Evolutionary conservation across 1,140 invertebrate species (phyloP).

Genomic region (Anoplophora glabripennis): DNA sequence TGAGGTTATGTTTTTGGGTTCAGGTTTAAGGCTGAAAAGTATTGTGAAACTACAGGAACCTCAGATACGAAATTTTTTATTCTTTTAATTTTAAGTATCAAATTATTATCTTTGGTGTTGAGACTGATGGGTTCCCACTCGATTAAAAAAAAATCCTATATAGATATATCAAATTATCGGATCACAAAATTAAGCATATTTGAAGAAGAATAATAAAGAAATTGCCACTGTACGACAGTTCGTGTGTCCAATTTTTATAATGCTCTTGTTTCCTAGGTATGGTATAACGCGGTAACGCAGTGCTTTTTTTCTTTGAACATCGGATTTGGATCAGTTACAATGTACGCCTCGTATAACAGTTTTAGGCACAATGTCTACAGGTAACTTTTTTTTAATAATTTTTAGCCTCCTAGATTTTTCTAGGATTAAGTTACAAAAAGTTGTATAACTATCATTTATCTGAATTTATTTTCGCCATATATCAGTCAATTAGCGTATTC

Average conservation of each 20-base stretch:
- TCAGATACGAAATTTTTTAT: no score
- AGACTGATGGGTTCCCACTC: no score
- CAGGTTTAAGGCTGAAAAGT: no score
- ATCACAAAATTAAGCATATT: not conserved
- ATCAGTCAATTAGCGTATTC: not conserved
- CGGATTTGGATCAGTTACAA: slow-evolving; percentile 67
- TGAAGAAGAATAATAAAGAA: not conserved
- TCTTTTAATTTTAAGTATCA: no score
- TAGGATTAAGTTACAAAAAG: not conserved
- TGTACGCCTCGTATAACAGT: slow-evolving; percentile 73
- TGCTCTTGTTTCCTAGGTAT: slow-evolving; percentile 55
- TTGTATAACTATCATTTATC: not conserved
- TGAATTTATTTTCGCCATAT: not conserved
- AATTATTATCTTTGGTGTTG: no score
- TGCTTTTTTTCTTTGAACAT: slow-evolving; percentile 77
- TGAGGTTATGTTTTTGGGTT: no score
- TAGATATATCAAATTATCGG: no score
- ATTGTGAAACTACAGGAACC: no score
- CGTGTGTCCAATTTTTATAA: not conserved
- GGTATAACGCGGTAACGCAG: slow-evolving; percentile 79
- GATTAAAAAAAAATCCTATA: no score
- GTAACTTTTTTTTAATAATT: slow-evolving; percentile 52
- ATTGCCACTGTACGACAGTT: not conserved
- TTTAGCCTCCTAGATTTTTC: not conserved
- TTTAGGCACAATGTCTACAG: slow-evolving; percentile 83